Conservation (phyloP, 2,888 invertebrate genomes). For the Eustalomyia histrio region DNA sequence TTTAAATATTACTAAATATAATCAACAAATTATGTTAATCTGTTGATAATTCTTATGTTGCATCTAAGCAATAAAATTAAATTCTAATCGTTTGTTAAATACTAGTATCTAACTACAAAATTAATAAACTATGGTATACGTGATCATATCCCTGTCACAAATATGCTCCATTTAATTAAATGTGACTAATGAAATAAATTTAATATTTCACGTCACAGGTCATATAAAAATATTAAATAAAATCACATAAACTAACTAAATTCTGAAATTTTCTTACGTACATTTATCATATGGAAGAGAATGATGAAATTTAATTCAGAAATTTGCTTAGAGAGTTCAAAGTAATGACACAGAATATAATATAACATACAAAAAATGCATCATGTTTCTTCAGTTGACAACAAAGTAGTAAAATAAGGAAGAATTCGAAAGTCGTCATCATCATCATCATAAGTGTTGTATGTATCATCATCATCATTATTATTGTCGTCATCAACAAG, state of each 20-base stretch:
- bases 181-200: constrained; percentile 19
- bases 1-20: too few species aligned
- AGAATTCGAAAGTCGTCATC: too few species aligned
- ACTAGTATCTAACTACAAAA: too few species aligned
- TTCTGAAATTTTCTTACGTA: constrained; percentile 24
- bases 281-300: not conserved
- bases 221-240: constrained; percentile 9
- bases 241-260: constrained; percentile 1
- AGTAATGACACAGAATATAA: not conserved
- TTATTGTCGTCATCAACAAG: not conserved
- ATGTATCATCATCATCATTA: constrained; percentile 11
- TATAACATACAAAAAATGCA: not conserved
- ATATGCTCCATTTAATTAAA: not conserved
- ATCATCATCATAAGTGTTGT: not conserved
- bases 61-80: too few species aligned
- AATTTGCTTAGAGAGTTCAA: too few species aligned
- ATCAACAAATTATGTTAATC: too few species aligned
- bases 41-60: too few species aligned
- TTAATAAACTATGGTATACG: constrained; percentile 27
- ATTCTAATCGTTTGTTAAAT: too few species aligned
- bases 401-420: not conserved
- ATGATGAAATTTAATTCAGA: constrained; percentile 1
- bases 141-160: constrained; percentile 16
- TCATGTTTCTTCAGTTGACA: constrained; percentile 29
- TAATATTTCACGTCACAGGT: constrained; percentile 31